Evolutionary conservation across 1,140 invertebrate genomes (phyloP).

Genomic region (Drosophila dunni): DNA sequence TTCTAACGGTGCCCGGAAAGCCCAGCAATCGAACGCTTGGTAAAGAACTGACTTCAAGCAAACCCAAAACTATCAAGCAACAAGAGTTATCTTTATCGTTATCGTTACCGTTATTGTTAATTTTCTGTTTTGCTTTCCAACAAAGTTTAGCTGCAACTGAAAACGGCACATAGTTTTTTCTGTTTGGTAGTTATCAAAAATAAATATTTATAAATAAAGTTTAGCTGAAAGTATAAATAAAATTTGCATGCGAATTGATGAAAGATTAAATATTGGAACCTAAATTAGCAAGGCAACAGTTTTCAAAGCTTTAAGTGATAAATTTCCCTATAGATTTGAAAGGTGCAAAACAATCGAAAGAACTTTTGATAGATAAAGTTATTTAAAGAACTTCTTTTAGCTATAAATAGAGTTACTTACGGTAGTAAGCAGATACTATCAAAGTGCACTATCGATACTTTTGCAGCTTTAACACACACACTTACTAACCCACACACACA

Average conservation of each 20-base stretch:
- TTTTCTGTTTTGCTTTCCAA: conserved; percentile 44
- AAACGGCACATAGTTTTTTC: conserved; percentile 33
- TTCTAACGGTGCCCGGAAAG: conserved; percentile 82
- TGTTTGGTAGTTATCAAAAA: conserved; percentile 51
- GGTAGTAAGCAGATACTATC: conserved; percentile 1
- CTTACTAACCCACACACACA: conserved; percentile 9
- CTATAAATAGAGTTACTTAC: no score
- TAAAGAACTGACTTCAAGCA: conserved; percentile 51
- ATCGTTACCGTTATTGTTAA: conserved; percentile 28
- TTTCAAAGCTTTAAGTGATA: conserved; percentile 2
- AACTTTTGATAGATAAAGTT: not conserved
- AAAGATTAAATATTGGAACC: conserved; percentile 29
- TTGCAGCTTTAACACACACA: not conserved
- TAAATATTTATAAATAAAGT: not conserved
- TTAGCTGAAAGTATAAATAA: conserved; percentile 8
- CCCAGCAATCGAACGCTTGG: conserved; percentile 69
- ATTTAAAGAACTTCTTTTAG: not conserved
- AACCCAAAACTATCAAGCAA: conserved; percentile 24
- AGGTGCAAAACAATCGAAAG: conserved; percentile 8
- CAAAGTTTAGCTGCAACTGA: conserved; percentile 24
- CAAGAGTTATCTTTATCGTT: conserved; percentile 57
- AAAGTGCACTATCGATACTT: not conserved
- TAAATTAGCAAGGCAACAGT: conserved; percentile 17
- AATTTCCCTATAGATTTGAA: not conserved
- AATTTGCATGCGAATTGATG: conserved; percentile 45